Evolutionary conservation across 2,797 vertebrate species (phyloP).

Genomic region (Hippoglossus hippoglossus): DNA sequence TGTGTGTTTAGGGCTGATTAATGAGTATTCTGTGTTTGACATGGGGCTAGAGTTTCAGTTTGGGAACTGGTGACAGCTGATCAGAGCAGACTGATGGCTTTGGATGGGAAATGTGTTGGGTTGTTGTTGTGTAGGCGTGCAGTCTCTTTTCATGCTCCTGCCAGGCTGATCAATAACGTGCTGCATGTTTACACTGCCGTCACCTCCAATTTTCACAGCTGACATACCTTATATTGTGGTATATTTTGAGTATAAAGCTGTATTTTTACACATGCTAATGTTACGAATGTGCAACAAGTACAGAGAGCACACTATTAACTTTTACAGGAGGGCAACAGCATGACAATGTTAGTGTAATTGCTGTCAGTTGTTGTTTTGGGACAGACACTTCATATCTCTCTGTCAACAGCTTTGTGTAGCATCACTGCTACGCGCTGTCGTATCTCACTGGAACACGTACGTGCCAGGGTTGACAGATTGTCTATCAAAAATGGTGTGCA

Average conservation of each 20-base stretch:
- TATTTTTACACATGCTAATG: neutral
- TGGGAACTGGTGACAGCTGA: neutral
- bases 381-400: neutral
- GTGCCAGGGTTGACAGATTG: neutral
- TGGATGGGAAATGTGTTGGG: neutral
- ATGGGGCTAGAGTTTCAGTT: neutral
- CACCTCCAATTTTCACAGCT: neutral
- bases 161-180: neutral
- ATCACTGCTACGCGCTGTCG: neutral
- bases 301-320: neutral
- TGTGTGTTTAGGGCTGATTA: neutral
- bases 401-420: neutral
- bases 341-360: neutral
- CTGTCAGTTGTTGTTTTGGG: neutral
- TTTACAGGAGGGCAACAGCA: neutral
- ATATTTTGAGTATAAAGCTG: neutral
- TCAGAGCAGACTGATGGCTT: conserved; percentile 5
- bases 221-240: neutral
- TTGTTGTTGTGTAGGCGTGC: neutral
- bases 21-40: conserved; percentile 2
- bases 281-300: neutral
- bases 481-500: neutral
- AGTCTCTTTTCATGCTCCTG: neutral
- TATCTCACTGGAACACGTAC: neutral
- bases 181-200: neutral